Base-by-base conservation (phyloP, 1,140 invertebrate species). In the Philopotamus ludificatus region DNA sequence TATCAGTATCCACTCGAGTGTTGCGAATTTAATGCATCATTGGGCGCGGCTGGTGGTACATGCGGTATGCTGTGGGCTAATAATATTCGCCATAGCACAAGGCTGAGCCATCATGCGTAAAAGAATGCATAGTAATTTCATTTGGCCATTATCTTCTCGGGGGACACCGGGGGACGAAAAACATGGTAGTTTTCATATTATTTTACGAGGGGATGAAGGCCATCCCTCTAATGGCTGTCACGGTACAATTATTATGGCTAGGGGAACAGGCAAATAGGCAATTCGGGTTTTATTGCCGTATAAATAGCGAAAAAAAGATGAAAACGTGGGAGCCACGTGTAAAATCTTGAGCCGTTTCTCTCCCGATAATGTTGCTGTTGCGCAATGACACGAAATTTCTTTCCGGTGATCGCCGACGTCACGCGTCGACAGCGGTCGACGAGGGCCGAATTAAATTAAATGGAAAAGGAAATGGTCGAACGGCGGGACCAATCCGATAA, bases 201-300 rank as follows among this genome's bases (percentile, higher is more conserved):
- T 12, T 47, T 47, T n/a, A 28, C 57, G 42, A 28, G 18, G 21
- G 18, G 55, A 60, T 22, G 57, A 47, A 47, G 42, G 47, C 3
- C 41, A 44, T 59, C 21, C 28, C 21, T 47, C 23, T 26, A 60
- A 60, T 47, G 57, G 42, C 47, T 60, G 57, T 60, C 57, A 60
- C 42, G 41, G 44, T 44, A 47, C 42, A 60, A 60, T 60, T 44
- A 60, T 60, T 60, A 47, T 41, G 10, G 41, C 22, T 16, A 10
- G 2, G 57, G 23, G 57, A 21, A 49, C 41, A 49, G 42, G 28
- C 42, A 28, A 60, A 60, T 28, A 49, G 57, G 57, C 57, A 60
- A 60, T 60, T 60, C 57, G 23, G 28, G 41, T 60, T 60, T 60
- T 60, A 60, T 60, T 60, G 42, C 42, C 57, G 23, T 47, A 45